phyloP scores from a whole-genome alignment of 2,113 vertebrate genomes.

The Osmerus eperlanus region DNA sequence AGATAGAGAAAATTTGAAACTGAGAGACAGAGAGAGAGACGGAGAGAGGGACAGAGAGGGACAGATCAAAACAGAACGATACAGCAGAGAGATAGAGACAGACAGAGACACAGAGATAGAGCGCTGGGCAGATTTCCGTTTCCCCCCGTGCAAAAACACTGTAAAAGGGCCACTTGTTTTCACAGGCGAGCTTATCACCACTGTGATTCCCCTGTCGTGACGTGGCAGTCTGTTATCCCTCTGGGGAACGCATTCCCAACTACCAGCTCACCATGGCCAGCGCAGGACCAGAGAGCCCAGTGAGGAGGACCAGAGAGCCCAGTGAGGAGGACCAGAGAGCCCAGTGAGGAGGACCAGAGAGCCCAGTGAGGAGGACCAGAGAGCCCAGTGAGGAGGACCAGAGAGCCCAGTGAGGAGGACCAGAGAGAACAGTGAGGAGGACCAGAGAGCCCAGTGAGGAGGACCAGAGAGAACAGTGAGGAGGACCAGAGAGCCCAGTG shows the following conservation, averaged over 20 bases:
- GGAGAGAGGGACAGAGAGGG: background rate
- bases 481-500: background rate
- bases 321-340: too few species aligned
- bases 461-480: too few species aligned
- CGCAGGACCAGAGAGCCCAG: background rate
- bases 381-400: too few species aligned
- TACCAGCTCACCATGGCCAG: slow-evolving; percentile 40
- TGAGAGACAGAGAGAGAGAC: background rate
- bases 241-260: slow-evolving; percentile 44
- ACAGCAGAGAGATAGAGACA: slow-evolving; percentile 4
- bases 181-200: slow-evolving; percentile 42
- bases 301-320: background rate
- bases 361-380: too few species aligned
- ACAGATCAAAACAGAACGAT: background rate
- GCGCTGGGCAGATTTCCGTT: slow-evolving; percentile 24
- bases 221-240: slow-evolving; percentile 32
- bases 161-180: slow-evolving; percentile 39
- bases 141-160: slow-evolving; percentile 49
- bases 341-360: too few species aligned
- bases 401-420: too few species aligned
- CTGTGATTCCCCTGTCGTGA: slow-evolving; percentile 37
- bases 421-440: background rate
- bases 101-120: background rate
- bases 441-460: background rate
- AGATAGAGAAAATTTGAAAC: background rate